phyloP scores from a whole-genome alignment of 2,888 invertebrate genomes.

The Pyrgus malvae region DNA sequence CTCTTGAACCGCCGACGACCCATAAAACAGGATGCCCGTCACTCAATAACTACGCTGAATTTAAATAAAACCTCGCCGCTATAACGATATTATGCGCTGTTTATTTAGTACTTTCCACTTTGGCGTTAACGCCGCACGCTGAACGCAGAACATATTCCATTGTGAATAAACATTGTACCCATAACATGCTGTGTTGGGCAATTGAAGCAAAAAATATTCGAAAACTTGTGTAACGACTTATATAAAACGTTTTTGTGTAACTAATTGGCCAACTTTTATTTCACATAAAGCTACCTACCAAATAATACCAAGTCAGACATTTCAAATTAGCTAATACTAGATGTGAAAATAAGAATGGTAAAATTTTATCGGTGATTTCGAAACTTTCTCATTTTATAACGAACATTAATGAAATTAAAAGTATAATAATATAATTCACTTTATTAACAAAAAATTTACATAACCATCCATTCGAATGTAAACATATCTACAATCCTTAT shows the following conservation, averaged over 20 bases:
- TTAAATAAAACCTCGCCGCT: conserved; percentile 60
- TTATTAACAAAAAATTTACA: too few species aligned
- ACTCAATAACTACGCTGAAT: conserved; percentile 71
- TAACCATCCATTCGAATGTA: too few species aligned
- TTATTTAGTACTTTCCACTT: conserved; percentile 32
- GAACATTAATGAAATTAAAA: too few species aligned
- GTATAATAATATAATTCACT: too few species aligned
- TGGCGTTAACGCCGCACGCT: not conserved
- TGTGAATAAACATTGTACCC: conserved; percentile 22
- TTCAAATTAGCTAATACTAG: conserved; percentile 19
- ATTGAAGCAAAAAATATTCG: conserved; percentile 26
- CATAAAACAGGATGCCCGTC: conserved; percentile 75
- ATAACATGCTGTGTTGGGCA: conserved; percentile 22
- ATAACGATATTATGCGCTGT: conserved; percentile 34
- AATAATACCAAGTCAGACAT: conserved; percentile 12
- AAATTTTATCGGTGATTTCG: not conserved
- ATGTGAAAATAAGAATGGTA: conserved; percentile 13
- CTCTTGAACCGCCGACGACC: conserved; percentile 72
- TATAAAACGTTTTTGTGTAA: conserved; percentile 25
- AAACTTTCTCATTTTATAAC: not conserved
- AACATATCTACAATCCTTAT: too few species aligned
- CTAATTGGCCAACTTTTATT: conserved; percentile 26
- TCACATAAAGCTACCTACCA: conserved; percentile 20
- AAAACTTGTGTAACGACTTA: conserved; percentile 24
- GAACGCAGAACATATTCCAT: conserved; percentile 17